Base-by-base conservation (phyloP, 1,140 invertebrate genomes). In the Rhagoletis zephyria region DNA sequence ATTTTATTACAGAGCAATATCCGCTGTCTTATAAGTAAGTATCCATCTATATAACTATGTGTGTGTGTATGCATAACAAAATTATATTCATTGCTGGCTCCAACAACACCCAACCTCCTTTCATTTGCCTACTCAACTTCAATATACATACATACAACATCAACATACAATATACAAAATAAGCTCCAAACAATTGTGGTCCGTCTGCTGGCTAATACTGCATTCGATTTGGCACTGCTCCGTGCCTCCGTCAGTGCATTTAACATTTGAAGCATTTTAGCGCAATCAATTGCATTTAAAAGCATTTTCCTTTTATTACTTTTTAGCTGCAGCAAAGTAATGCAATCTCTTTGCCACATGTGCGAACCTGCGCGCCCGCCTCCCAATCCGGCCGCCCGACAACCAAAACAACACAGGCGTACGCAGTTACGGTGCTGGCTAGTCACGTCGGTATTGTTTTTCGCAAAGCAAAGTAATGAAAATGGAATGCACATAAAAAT, bases 241-340 rank as follows among this genome's bases (percentile, higher is more conserved):
- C 30, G 30, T 30, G 30, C 30, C 30, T 81, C 16, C 48, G 14
- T 48, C 42, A 56, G 30, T 81, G 74, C 74, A 81, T 81, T 77
- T 81, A 81, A 81, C 74, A 81, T 81, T 81, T 81, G 48, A 81
- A 81, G 48, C 48, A 81, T 81, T 81, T 81, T 81, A 81, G 48
- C 74, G 48, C 48, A 81, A 81, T 81, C 74, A 81, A 81, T 81
- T 81, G 74, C 74, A 81, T 81, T 81, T 81, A 81, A 81, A 81
- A 81, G 74, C 74, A 81, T 81, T 81, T 81, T 81, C 74, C 74
- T 81, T 81, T 81, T 81, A 81, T 81, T 81, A 81, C 74, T 81
- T 81, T 81, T 81, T 30, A 51, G 48, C 74, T 81, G 74, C 74
- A 81, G 74, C 74, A 81, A 81, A 81, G 74, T 81, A 81, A 81